Conservation (phyloP, 2,888 invertebrate species). For the Imbricaverruca yamaguchii region DNA sequence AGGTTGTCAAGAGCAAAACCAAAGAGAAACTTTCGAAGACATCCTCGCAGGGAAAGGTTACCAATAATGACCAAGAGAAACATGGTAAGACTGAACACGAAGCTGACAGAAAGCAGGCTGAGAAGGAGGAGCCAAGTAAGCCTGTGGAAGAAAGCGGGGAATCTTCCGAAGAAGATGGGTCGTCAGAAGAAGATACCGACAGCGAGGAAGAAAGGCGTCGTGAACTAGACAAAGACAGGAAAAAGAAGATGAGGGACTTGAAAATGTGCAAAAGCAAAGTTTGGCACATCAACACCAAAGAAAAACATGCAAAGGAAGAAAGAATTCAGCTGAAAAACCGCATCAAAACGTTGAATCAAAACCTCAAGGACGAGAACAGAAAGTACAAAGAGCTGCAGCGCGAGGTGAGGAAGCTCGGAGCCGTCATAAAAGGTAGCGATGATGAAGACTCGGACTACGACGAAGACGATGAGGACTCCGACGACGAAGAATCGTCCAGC, state of each 20-base stretch:
- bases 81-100: slow-evolving; percentile 12
- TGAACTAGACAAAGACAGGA: slow-evolving; percentile 45
- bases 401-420: slow-evolving; percentile 74
- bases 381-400: slow-evolving; percentile 75
- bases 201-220: slow-evolving; percentile 33
- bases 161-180: not conserved
- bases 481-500: slow-evolving; percentile 2
- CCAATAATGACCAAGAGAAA: not conserved
- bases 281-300: slow-evolving; percentile 27
- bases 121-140: slow-evolving; percentile 48
- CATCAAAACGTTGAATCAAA: slow-evolving; percentile 69
- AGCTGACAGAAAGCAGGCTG: slow-evolving; percentile 47
- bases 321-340: slow-evolving; percentile 67
- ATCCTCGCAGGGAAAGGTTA: not conserved
- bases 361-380: slow-evolving; percentile 61
- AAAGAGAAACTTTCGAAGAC: slow-evolving; percentile 6
- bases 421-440: slow-evolving; percentile 14
- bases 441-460: slow-evolving; percentile 45
- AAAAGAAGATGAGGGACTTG: slow-evolving; percentile 57
- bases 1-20: not conserved
- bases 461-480: slow-evolving; percentile 33
- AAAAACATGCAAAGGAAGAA: slow-evolving; percentile 54
- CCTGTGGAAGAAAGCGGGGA: slow-evolving; percentile 1
- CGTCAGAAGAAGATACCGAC: slow-evolving; percentile 37
- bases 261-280: slow-evolving; percentile 53